These are phyloP conservation scores for Oncorhynchus mykiss DNA, from an alignment of 2,113 vertebrate genomes.

Conservation along the genomic window DNA sequence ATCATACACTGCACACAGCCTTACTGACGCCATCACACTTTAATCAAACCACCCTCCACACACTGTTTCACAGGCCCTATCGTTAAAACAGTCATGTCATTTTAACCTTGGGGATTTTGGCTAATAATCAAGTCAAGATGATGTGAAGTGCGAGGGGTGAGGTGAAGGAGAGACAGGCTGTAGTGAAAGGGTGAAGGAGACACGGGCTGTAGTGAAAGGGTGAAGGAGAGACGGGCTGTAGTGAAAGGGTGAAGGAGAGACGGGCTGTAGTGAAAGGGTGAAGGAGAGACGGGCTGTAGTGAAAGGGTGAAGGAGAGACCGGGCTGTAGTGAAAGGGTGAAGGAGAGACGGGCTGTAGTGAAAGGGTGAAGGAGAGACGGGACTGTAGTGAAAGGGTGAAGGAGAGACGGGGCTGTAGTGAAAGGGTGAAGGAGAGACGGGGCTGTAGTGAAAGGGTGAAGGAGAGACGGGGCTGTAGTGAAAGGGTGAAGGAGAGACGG, in stretches of 20 bases:
- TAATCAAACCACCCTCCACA: no score
- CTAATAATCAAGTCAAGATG: slow-evolving; percentile 64
- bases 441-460: not conserved
- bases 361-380: not conserved
- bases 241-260: not conserved
- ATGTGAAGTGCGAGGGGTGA: no score
- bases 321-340: not conserved
- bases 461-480: no score
- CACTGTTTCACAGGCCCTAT: slow-evolving; percentile 37
- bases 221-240: not conserved
- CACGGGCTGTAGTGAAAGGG: not conserved
- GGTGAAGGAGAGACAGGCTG: not conserved
- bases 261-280: not conserved
- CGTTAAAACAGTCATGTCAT: slow-evolving; percentile 54
- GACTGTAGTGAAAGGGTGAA: no score
- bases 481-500: not conserved
- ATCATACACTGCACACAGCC: no score
- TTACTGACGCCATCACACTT: no score
- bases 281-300: no score
- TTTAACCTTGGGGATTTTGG: slow-evolving; percentile 61
- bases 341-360: no score
- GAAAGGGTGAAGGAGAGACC: not conserved
- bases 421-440: not conserved
- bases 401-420: no score
- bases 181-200: not conserved